Conservation (phyloP, 2,797 vertebrate species). For the Sarcoramphus papa region DNA sequence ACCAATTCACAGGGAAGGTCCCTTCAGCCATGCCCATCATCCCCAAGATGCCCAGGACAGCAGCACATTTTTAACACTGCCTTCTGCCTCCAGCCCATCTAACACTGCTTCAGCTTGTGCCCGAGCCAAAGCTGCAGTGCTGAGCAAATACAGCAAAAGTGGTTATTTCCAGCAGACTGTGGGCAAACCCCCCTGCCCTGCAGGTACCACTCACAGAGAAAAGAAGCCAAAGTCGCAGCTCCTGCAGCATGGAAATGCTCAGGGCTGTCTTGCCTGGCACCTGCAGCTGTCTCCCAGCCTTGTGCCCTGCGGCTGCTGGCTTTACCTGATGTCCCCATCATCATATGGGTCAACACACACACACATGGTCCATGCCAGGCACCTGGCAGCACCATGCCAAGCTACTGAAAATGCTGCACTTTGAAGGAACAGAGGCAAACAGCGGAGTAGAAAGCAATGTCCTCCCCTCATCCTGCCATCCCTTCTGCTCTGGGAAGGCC, state of each 20-base stretch:
- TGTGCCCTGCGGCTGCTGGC: neutral
- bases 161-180: neutral
- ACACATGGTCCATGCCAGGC: rapidly evolving
- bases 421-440: neutral
- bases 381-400: neutral
- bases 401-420: neutral
- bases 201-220: neutral
- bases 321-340: neutral
- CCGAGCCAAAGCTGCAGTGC: neutral
- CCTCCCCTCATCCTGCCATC: neutral
- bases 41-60: neutral
- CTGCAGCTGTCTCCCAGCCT: neutral
- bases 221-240: neutral
- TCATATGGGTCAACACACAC: neutral
- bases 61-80: neutral
- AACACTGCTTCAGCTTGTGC: neutral
- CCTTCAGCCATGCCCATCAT: neutral
- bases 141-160: neutral
- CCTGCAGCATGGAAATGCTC: neutral
- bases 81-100: neutral
- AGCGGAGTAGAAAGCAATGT: neutral
- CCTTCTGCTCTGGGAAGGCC: neutral
- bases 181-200: neutral
- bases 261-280: neutral
- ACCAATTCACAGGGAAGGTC: neutral